Conservation (phyloP, 2,797 vertebrate species). For the Hephaestus fuliginosus region DNA sequence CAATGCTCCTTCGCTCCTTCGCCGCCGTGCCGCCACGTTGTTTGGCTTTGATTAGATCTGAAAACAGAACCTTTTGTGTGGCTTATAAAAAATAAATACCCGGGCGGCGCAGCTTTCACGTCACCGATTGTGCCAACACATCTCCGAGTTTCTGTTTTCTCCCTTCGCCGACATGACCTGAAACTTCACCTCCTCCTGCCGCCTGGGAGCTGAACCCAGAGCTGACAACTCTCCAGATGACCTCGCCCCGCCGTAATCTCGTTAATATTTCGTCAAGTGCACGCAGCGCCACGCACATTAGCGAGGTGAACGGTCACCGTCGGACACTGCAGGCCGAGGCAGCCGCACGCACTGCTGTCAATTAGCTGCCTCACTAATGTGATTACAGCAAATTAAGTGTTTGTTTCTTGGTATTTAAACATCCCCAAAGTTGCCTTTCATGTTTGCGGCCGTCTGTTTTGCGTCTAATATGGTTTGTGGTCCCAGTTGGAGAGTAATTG, state of each 20-base stretch:
- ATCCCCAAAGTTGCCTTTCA: conserved; percentile 87
- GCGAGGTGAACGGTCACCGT: conserved; percentile 71
- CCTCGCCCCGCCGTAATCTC: conserved; percentile 60
- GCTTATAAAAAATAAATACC: conserved; percentile 68
- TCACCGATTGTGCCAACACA: conserved; percentile 19
- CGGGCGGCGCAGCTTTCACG: conserved; percentile 11
- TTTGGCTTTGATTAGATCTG: conserved; percentile 79
- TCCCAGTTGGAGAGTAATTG: conserved; percentile 86
- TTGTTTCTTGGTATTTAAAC: conserved; percentile 88
- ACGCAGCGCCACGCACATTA: conserved; percentile 62
- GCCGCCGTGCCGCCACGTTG: conserved; percentile 66
- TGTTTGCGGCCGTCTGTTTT: conserved; percentile 85
- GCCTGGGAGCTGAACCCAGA: conserved; percentile 40
- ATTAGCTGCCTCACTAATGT: conserved; percentile 80
- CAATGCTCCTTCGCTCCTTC: conserved; percentile 49
- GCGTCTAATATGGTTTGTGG: conserved; percentile 84
- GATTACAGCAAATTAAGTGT: conserved; percentile 86
- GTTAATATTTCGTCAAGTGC: conserved; percentile 78
- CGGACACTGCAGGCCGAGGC: conserved; percentile 71
- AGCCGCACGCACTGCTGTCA: conserved; percentile 79
- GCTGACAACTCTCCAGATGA: conserved; percentile 61
- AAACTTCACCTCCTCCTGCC: conserved; percentile 28
- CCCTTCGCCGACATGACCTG: conserved; percentile 40
- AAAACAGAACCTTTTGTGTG: conserved; percentile 60
- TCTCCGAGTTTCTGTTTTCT: conserved; percentile 38